Conservation (phyloP, 1,140 invertebrate species). For the Scaptomyza montana region DNA sequence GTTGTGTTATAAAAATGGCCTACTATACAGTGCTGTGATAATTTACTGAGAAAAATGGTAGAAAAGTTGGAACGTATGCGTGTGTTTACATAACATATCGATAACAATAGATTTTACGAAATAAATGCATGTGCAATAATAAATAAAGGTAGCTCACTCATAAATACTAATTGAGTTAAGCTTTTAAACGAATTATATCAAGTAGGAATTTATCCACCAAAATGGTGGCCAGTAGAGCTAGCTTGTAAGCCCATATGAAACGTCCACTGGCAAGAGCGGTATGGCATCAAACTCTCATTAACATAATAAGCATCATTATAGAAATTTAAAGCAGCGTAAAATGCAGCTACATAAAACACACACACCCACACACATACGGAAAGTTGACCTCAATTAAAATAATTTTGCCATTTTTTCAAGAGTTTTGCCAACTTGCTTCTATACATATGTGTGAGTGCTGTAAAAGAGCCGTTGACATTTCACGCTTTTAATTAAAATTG, state of each 20-base stretch:
- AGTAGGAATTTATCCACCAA: too few relatives aligned
- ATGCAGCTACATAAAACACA: conserved; percentile 35
- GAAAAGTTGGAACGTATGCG: neutral
- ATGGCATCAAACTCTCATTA: conserved; percentile 60
- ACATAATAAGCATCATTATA: conserved; percentile 69
- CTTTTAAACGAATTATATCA: too few relatives aligned
- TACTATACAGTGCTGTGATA: neutral
- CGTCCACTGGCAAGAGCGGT: neutral
- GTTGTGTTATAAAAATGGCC: neutral
- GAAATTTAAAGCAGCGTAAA: conserved; percentile 64
- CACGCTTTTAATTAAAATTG: conserved; percentile 64
- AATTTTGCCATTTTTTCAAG: conserved; percentile 51
- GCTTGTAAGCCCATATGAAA: too few relatives aligned
- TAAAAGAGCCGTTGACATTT: conserved; percentile 59
- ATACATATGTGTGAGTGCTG: conserved; percentile 16
- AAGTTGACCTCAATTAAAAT: conserved; percentile 72
- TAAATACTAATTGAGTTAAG: too few relatives aligned
- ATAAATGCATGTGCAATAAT: too few relatives aligned
- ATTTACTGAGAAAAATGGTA: too few relatives aligned
- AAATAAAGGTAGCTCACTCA: too few relatives aligned
- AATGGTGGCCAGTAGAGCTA: too few relatives aligned
- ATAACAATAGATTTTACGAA: neutral
- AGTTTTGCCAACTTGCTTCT: conserved; percentile 57
- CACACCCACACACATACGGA: conserved; percentile 22
- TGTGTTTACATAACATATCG: neutral